Evolutionary conservation across 2,113 vertebrate genomes (phyloP).

Genomic region (Phylloscopus trochiloides): DNA sequence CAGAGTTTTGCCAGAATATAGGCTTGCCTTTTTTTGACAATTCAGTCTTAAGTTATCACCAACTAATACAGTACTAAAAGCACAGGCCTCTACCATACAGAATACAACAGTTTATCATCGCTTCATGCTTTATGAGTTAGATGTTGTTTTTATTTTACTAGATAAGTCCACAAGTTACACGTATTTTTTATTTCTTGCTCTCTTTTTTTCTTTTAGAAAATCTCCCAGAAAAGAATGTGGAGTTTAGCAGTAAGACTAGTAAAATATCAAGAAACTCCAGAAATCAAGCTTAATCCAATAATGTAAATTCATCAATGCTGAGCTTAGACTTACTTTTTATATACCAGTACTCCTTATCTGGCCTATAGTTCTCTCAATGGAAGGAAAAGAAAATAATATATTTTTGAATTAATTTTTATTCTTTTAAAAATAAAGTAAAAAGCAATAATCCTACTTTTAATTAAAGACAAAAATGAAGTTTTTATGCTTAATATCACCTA

Average conservation of each 20-base stretch:
- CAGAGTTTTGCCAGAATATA: background rate
- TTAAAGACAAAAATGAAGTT: background rate
- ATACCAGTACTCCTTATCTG: background rate
- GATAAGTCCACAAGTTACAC: background rate
- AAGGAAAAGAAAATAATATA: background rate
- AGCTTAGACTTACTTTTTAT: background rate
- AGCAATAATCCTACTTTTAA: background rate
- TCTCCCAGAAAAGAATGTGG: background rate
- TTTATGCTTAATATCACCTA: background rate
- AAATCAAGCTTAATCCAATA: background rate
- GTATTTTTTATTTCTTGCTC: background rate
- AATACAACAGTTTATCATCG: background rate
- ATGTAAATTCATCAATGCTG: background rate
- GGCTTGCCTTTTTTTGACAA: background rate
- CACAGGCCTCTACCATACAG: background rate
- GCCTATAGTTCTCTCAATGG: background rate
- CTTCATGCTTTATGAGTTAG: background rate
- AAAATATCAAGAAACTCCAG: background rate
- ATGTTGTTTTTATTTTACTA: background rate
- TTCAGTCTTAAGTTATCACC: background rate
- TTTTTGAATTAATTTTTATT: rapidly evolving
- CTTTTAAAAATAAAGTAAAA: background rate
- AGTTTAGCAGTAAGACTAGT: background rate
- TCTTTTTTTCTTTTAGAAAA: background rate
- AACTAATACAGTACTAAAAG: background rate